Percentiles rank a stretch among this genome's conserved stretches.
phyloP scores from a whole-genome alignment of 2,888 invertebrate genomes.

The Epirrhoe tristata region DNA sequence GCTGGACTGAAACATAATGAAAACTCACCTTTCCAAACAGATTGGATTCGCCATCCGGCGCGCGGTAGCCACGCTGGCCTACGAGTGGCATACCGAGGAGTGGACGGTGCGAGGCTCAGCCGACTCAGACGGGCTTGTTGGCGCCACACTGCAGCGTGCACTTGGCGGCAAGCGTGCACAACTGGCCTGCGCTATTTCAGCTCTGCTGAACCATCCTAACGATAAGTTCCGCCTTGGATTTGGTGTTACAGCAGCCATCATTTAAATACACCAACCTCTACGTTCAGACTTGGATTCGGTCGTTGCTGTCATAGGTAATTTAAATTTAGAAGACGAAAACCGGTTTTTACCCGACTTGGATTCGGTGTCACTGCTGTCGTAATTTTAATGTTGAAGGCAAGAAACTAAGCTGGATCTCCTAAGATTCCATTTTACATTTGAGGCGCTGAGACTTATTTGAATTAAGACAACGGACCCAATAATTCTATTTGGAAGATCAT shows the following conservation, averaged over 20 bases:
- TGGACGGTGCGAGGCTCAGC: constrained; percentile 76
- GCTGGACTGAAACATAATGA: neutral
- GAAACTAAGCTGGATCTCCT: too few relatives aligned
- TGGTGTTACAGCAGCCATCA: constrained; percentile 71
- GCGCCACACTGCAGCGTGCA: constrained; percentile 72
- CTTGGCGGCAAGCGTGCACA: constrained; percentile 71
- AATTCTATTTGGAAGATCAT: too few relatives aligned
- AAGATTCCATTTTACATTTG: too few relatives aligned
- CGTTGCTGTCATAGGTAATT: constrained; percentile 68
- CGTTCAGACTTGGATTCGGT: constrained; percentile 67
- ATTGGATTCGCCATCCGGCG: constrained; percentile 73
- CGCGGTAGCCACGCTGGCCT: constrained; percentile 74
- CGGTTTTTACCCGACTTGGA: too few relatives aligned
- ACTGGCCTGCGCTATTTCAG: constrained; percentile 74
- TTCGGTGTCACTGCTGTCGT: constrained; percentile 74
- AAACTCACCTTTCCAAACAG: constrained; percentile 47
- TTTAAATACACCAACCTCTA: neutral
- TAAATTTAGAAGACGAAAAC: constrained; percentile 38
- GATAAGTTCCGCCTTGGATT: constrained; percentile 80
- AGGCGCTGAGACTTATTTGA: too few relatives aligned
- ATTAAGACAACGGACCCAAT: too few relatives aligned
- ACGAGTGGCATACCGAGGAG: constrained; percentile 72
- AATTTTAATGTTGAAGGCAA: constrained; percentile 44
- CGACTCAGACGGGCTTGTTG: constrained; percentile 79
- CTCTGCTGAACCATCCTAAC: constrained; percentile 80